Evolutionary conservation across 1,140 invertebrate species (phyloP).

Genomic region (Mercenaria mercenaria): DNA sequence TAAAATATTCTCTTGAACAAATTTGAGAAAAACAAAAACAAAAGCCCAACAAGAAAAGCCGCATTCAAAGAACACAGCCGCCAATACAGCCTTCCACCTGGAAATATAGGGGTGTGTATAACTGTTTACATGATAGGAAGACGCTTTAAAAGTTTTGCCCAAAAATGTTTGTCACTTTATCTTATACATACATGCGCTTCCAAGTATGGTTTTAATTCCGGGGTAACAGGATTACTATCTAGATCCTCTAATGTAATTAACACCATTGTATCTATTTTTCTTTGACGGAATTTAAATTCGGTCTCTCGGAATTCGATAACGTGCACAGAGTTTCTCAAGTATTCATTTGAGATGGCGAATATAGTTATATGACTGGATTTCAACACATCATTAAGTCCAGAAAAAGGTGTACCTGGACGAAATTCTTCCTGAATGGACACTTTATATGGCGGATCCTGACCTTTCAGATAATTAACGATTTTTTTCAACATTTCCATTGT

Average conservation of each 20-base stretch:
- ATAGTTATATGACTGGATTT: constrained; percentile 89
- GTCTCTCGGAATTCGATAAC: constrained; percentile 91
- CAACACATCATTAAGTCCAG: constrained; percentile 88
- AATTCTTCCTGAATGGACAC: constrained; percentile 94
- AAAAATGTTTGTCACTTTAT: constrained; percentile 92
- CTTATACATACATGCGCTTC: constrained; percentile 89
- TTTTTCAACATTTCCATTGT: constrained; percentile 95
- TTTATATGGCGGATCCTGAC: constrained; percentile 93
- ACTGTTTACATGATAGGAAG: background rate
- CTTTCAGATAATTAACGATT: constrained; percentile 94
- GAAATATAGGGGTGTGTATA: too few species aligned
- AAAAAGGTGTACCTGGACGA: constrained; percentile 91
- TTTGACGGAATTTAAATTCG: constrained; percentile 95
- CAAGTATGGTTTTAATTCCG: constrained; percentile 87
- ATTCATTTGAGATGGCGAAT: constrained; percentile 88
- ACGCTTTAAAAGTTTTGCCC: constrained; percentile 93
- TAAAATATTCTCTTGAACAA: too few species aligned
- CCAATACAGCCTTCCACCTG: too few species aligned
- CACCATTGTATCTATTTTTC: constrained; percentile 93
- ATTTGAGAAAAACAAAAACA: too few species aligned
- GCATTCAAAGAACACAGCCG: too few species aligned
- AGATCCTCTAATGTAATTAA: constrained; percentile 94
- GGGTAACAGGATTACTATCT: constrained; percentile 85
- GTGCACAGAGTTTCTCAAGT: constrained; percentile 90
- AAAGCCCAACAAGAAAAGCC: too few species aligned